These are phyloP conservation scores for Brachionus rubens DNA, from an alignment of 1,140 invertebrate species.

Conservation along the genomic window DNA sequence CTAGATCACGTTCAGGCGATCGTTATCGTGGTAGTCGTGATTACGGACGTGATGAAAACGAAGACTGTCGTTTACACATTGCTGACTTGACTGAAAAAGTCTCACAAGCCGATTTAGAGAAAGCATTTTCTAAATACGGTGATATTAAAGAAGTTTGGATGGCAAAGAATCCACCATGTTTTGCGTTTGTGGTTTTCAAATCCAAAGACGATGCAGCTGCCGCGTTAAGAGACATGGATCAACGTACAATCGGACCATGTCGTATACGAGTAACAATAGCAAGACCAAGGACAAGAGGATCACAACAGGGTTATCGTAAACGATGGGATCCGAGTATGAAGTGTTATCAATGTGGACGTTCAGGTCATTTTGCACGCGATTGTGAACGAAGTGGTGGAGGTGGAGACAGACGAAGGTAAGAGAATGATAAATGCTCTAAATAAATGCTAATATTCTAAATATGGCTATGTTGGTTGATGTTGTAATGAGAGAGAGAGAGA, in stretches of 20 bases:
- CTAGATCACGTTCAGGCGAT: not conserved
- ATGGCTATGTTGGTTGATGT: slow-evolving; percentile 33
- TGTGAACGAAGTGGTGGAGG: not conserved
- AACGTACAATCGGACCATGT: slow-evolving; percentile 17
- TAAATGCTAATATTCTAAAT: not conserved
- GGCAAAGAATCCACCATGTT: slow-evolving; percentile 58
- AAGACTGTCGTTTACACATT: slow-evolving; percentile 54
- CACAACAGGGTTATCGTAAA: slow-evolving; percentile 46
- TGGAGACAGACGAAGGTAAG: slow-evolving; percentile 25
- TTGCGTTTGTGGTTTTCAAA: slow-evolving; percentile 59
- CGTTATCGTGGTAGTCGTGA: not conserved
- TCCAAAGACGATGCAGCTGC: slow-evolving; percentile 56
- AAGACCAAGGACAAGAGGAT: slow-evolving; percentile 53
- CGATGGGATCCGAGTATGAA: slow-evolving; percentile 53
- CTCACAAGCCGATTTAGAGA: slow-evolving; percentile 53
- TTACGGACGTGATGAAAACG: slow-evolving; percentile 19
- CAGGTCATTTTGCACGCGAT: slow-evolving; percentile 54
- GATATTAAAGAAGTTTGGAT: slow-evolving; percentile 57
- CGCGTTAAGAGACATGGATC: slow-evolving; percentile 58
- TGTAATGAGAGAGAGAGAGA: not conserved
- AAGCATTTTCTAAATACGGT: slow-evolving; percentile 57
- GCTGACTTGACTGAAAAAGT: slow-evolving; percentile 50
- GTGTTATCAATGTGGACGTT: slow-evolving; percentile 59
- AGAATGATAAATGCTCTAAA: not conserved
- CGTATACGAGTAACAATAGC: slow-evolving; percentile 56